Percentiles rank a stretch among this genome's conserved stretches.
Evolutionary conservation across 2,888 invertebrate genomes (phyloP).

Genomic region (Limnephilus lunatus): DNA sequence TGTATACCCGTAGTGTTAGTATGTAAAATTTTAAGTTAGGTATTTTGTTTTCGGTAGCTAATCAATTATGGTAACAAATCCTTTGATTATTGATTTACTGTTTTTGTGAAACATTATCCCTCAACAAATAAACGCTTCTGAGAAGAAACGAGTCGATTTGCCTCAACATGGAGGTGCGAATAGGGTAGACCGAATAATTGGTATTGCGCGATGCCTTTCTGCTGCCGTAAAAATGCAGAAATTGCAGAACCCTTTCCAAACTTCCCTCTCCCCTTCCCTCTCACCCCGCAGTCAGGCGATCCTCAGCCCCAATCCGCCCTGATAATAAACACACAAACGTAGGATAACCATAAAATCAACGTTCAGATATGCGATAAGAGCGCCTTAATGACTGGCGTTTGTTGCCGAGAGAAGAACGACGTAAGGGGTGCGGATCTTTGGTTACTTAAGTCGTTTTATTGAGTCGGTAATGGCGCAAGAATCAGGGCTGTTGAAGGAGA

Average conservation of each 20-base stretch:
- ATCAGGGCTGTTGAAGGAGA: background rate
- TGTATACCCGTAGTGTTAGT: too few relatives aligned
- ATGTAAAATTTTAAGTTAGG: too few relatives aligned
- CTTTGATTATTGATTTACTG: background rate
- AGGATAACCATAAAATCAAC: constrained; percentile 65
- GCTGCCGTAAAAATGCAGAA: constrained; percentile 18
- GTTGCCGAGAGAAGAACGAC: constrained; percentile 28
- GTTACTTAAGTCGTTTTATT: constrained; percentile 33
- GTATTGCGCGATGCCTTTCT: constrained; percentile 12
- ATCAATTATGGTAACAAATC: background rate
- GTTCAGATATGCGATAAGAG: constrained; percentile 64
- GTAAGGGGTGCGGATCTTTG: background rate
- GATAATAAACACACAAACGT: constrained; percentile 60
- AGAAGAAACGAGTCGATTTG: background rate
- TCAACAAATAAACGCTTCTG: background rate
- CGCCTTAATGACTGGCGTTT: constrained; percentile 59
- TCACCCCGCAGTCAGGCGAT: constrained; percentile 5
- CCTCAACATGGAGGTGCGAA: constrained; percentile 5
- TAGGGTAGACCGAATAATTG: constrained; percentile 28
- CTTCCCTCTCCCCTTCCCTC: background rate
- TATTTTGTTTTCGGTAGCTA: background rate
- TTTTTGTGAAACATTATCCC: background rate
- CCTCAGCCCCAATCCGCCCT: constrained; percentile 49
- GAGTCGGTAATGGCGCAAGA: background rate
- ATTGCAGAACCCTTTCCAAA: background rate